A percentile compares a stretch with the other conserved stretches of the same genome.
These are phyloP conservation scores for Leucophora obtusa DNA, from an alignment of 2,888 invertebrate species.

Conservation along the genomic window DNA sequence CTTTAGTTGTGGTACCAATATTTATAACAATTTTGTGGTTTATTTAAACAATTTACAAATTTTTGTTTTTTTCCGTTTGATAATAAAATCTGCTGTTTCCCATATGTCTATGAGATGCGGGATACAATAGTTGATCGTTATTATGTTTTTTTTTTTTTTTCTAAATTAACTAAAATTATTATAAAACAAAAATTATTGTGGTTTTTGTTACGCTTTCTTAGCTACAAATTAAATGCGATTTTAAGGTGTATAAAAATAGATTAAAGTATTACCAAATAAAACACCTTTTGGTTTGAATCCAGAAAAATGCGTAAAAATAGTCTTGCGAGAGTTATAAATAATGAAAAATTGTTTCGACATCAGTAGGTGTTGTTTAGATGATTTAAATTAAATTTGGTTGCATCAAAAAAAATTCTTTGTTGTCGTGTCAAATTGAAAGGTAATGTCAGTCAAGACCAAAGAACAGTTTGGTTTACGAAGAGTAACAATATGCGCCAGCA, in stretches of 20 bases:
- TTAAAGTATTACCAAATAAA: not conserved
- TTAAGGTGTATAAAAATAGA: constrained; percentile 21
- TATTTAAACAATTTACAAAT: constrained; percentile 56
- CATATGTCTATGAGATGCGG: too few relatives aligned
- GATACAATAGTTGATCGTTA: too few relatives aligned
- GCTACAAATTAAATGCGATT: constrained; percentile 4
- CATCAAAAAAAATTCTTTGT: not conserved
- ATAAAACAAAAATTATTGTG: constrained; percentile 12
- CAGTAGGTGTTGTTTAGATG: not conserved
- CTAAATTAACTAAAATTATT: not conserved
- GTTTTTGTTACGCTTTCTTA: constrained; percentile 22
- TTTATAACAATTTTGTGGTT: constrained; percentile 55
- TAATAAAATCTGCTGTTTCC: not conserved
- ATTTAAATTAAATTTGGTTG: not conserved
- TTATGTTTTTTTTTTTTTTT: not conserved
- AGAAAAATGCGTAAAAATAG: not conserved
- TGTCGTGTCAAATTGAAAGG: too few relatives aligned
- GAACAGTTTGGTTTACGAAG: too few relatives aligned
- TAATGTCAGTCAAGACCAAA: too few relatives aligned
- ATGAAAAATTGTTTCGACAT: not conserved
- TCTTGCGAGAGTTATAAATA: not conserved
- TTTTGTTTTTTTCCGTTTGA: not conserved
- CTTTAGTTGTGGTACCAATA: constrained; percentile 38
- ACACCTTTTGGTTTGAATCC: not conserved
- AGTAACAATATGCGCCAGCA: too few relatives aligned